A percentile compares a stretch with the other conserved stretches of the same genome.
Evolutionary conservation across 2,888 invertebrate genomes (phyloP).

Genomic region (Cantharis rufa): DNA sequence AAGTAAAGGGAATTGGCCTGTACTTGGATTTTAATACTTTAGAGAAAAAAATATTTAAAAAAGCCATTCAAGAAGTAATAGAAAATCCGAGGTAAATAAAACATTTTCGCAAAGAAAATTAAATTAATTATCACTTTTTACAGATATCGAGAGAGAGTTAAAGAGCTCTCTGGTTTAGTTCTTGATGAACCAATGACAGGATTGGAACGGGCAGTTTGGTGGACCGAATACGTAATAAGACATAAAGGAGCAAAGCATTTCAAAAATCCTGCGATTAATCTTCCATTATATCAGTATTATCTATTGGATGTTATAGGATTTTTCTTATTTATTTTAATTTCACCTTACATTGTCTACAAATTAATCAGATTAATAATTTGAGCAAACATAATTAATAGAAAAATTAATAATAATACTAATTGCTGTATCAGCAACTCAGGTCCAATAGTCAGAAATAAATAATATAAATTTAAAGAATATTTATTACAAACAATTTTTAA

Average conservation of each 20-base stretch:
- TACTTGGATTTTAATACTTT: neutral
- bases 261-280: neutral
- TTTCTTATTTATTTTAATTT: neutral
- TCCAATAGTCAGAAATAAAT: too few relatives aligned
- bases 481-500: too few relatives aligned
- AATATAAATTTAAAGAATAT: too few relatives aligned
- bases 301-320: neutral
- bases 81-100: neutral
- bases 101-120: neutral
- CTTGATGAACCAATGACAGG: neutral
- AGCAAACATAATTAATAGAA: neutral
- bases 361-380: neutral
- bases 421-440: too few relatives aligned
- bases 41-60: neutral
- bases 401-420: too few relatives aligned
- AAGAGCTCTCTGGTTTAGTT: neutral
- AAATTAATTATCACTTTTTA: neutral
- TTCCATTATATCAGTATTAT: neutral
- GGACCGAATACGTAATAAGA: neutral
- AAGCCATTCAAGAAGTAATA: neutral
- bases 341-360: neutral
- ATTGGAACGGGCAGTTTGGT: neutral
- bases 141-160: neutral
- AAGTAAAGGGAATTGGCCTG: neutral
- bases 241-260: neutral